Conservation (phyloP, 2,113 vertebrate species). For the Strix uralensis region DNA sequence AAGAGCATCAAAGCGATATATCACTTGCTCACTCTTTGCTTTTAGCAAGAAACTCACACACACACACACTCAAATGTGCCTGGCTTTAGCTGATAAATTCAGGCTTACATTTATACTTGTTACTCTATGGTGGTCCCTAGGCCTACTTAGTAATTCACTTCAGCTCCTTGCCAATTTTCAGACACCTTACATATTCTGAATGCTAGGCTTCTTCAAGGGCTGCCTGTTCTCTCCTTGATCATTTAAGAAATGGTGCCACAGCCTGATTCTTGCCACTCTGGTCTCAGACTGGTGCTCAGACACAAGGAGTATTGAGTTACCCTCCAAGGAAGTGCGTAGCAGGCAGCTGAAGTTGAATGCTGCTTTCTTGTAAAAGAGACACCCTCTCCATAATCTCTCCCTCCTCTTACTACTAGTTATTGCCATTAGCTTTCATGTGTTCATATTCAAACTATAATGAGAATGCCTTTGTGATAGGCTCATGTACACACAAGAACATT, state of each 20-base stretch:
- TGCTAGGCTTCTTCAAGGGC: not conserved
- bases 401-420: not conserved
- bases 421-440: not conserved
- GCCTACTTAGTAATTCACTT: not conserved
- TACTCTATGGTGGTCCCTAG: not conserved
- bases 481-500: not conserved
- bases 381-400: not conserved
- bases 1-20: not conserved
- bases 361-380: not conserved
- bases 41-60: not conserved
- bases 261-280: not conserved
- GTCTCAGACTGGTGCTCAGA: not conserved
- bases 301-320: not conserved
- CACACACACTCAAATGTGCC: not conserved
- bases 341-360: not conserved
- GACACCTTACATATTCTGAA: not conserved
- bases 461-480: not conserved
- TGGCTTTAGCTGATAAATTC: conserved; percentile 43
- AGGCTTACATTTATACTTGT: not conserved
- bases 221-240: not conserved
- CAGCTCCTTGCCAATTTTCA: not conserved
- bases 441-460: not conserved
- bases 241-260: not conserved
- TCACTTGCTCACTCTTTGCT: not conserved
- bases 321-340: not conserved